These are phyloP conservation scores for Galbula dea DNA, from an alignment of 2,113 vertebrate species.

Conservation along the genomic window DNA sequence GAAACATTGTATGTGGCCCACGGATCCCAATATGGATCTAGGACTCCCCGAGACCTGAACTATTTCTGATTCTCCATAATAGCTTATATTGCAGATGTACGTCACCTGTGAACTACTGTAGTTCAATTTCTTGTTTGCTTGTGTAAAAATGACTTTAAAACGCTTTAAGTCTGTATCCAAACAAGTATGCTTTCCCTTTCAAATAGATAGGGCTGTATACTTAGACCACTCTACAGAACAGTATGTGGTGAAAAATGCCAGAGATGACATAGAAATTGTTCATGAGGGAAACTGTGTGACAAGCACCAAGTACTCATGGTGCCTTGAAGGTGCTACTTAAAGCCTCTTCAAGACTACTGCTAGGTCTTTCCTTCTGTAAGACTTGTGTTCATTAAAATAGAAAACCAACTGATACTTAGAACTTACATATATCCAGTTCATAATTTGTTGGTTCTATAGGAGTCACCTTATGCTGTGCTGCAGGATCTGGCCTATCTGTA, in stretches of 20 bases:
- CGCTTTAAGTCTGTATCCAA: background rate
- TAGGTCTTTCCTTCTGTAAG: background rate
- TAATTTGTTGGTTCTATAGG: background rate
- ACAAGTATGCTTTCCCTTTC: background rate
- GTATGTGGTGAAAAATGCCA: background rate
- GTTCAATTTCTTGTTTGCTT: background rate
- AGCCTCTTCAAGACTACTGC: background rate
- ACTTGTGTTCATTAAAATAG: background rate
- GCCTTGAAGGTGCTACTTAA: background rate
- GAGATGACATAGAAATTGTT: background rate
- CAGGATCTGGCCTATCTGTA: background rate
- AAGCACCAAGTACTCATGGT: background rate
- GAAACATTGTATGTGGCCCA: accelerated
- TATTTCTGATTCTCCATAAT: background rate
- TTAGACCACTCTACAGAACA: background rate
- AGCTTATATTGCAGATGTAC: background rate
- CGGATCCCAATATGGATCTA: background rate
- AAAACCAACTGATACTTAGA: background rate
- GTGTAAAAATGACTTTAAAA: background rate
- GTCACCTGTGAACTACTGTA: accelerated
- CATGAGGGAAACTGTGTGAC: background rate
- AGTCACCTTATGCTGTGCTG: background rate
- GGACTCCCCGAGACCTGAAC: background rate
- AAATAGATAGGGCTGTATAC: background rate
- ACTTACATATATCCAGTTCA: background rate